Conservation (phyloP, 1,140 invertebrate genomes). For the Brachionus rotundiformis region DNA sequence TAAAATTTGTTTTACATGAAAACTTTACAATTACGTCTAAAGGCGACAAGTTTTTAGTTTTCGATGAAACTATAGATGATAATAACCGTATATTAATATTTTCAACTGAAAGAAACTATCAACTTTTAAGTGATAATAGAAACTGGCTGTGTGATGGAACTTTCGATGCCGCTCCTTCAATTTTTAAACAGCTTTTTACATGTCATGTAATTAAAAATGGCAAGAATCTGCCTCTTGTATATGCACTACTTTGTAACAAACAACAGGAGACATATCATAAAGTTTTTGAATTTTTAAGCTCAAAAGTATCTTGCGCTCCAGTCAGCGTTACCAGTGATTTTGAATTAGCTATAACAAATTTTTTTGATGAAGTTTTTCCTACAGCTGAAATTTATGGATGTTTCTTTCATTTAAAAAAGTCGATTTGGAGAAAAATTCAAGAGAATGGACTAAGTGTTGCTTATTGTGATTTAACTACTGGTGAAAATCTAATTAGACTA, state of each 20-base stretch:
- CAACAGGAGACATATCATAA: neutral
- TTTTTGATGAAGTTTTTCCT: neutral
- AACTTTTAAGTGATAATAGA: conserved; percentile 1
- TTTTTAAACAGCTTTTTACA: conserved; percentile 1
- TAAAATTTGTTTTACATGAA: conserved; percentile 1
- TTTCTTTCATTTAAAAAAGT: neutral
- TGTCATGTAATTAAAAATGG: conserved; percentile 1
- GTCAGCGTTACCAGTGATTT: neutral
- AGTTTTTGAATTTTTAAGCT: neutral
- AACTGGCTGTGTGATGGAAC: neutral
- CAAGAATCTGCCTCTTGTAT: neutral
- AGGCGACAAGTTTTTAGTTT: neutral
- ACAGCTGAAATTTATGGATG: neutral
- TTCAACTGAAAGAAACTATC: neutral
- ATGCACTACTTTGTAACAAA: neutral
- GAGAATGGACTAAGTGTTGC: neutral
- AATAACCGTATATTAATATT: neutral
- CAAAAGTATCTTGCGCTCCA: neutral
- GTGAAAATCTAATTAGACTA: neutral
- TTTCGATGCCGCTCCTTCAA: neutral
- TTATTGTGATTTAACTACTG: neutral
- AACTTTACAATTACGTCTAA: neutral
- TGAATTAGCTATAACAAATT: neutral
- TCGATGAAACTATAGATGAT: neutral
- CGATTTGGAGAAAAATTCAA: neutral